A percentile compares a stretch with the other conserved stretches of the same genome.
Evolutionary conservation across 2,888 invertebrate species (phyloP).

Genomic region (Ormyrus labotus): DNA sequence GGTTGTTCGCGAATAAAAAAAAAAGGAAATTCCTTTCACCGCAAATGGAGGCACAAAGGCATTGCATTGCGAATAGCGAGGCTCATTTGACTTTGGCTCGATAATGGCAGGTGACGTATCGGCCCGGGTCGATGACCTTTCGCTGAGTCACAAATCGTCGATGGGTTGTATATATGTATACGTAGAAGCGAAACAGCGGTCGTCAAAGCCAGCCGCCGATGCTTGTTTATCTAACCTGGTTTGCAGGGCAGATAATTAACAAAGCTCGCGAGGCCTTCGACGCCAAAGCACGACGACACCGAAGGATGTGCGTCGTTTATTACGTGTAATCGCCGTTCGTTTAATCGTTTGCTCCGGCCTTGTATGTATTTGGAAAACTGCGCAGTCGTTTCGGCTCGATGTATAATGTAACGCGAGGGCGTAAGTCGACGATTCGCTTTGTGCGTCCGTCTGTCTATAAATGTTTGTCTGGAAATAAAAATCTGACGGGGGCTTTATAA

Average conservation of each 20-base stretch:
- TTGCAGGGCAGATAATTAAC: constrained; percentile 63
- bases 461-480: too few species aligned
- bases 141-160: not conserved
- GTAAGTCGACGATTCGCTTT: too few species aligned
- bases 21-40: too few species aligned
- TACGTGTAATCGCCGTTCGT: not conserved
- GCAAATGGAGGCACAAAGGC: too few species aligned
- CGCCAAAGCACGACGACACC: constrained; percentile 19
- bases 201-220: constrained; percentile 1
- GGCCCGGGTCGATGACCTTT: not conserved
- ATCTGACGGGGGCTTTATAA: too few species aligned
- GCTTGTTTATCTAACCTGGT: constrained; percentile 61
- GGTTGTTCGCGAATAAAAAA: too few species aligned
- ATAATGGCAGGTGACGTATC: too few species aligned
- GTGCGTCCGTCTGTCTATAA: too few species aligned
- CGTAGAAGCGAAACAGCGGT: not conserved
- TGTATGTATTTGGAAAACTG: not conserved
- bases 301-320: not conserved
- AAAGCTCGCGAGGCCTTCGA: constrained; percentile 37
- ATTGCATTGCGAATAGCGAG: too few species aligned
- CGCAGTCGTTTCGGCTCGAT: too few species aligned
- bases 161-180: not conserved
- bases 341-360: not conserved
- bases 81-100: too few species aligned
- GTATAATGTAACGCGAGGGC: too few species aligned